phyloP scores from a whole-genome alignment of 35 echinoderm and acorn worm species.

The Amphiura filiformis region DNA sequence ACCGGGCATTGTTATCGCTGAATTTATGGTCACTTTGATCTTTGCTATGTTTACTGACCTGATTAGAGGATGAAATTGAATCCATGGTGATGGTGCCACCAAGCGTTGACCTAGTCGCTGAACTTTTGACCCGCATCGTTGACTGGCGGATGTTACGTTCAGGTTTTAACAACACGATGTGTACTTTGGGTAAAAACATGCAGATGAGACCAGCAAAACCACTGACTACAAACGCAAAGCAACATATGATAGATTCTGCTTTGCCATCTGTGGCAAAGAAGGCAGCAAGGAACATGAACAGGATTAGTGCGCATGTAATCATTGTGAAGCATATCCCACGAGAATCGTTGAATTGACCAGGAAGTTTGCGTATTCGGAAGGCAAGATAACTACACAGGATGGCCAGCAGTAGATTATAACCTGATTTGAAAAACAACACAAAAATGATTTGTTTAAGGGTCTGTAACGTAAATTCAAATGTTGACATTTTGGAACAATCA shows the following conservation, averaged over 20 bases:
- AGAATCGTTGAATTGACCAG: conserved; percentile 97
- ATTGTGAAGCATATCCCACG: conserved; percentile 89
- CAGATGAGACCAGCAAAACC: conserved; percentile 68
- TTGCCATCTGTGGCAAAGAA: conserved; percentile 48
- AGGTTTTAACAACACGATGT: conserved; percentile 69
- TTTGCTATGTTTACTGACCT: no score
- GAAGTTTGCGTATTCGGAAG: conserved; percentile 93
- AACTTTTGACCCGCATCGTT: conserved; percentile 46
- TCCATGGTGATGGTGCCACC: conserved; percentile 16
- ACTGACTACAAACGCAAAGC: conserved; percentile 54
- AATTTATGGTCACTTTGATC: no score
- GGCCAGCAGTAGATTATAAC: conserved; percentile 72
- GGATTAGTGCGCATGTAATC: conserved; percentile 63
- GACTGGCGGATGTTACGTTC: conserved; percentile 76
- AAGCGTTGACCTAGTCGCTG: conserved; percentile 5
- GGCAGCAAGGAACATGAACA: conserved; percentile 71
- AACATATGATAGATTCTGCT: conserved; percentile 34
- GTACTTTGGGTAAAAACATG: conserved; percentile 82
- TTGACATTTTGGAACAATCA: no score
- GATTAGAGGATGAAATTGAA: neutral
- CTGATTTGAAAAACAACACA: conserved; percentile 29
- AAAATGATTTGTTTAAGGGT: no score
- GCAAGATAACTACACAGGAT: conserved; percentile 85
- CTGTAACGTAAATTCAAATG: no score
- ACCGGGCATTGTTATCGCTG: no score